Evolutionary conservation across 2,113 vertebrate genomes (phyloP), one percentile per base, ranked within the genome.

Genomic region (Mastomys coucha): DNA sequence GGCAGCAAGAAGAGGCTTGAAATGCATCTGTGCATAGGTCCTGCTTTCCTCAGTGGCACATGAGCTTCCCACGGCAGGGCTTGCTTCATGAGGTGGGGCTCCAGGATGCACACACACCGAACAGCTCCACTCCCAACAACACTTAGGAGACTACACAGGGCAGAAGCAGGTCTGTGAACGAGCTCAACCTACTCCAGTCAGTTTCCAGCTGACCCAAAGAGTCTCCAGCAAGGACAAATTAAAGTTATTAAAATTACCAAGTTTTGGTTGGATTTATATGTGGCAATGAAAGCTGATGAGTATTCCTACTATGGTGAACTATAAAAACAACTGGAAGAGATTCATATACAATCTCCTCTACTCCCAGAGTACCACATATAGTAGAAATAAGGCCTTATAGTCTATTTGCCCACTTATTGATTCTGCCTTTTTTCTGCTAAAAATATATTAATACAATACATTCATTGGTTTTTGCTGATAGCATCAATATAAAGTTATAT

Each of bases 381-480:
- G 28, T 36, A 89, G 63, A 90, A 92, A 89, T 24, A 90, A 89
- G 31, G 65, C 17, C 31, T 75, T 19, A 73, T 8, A 53, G 19
- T 73, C 78, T 26, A 91, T 87, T 70, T 89, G 39, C 49, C 63
- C 73, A 6, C 3, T 49, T 33, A 85, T 72, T 87, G 36, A 58
- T 88, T 82, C 77, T 69, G 22, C 85, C 90, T 95, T 91, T 95
- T 67, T 95, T 91, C 67, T 81, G 58, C 51, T 94, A 73, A 93
- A 95, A 93, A 80, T 65, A 87, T 8, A 2, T 81, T 91, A 31
- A 88, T 0, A 93, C 17, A 86, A 33, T 80, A 84, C 63, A 14
- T 90, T 88, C 58, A 31, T 65, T 53, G 26, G n/a, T 85, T 92
- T 84, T 86, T 13, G 81, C 28, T 31, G 76, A 73, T 49, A 95